Evolutionary conservation across 2,797 vertebrate species (phyloP).

Genomic region (Pipistrellus nathusii): DNA sequence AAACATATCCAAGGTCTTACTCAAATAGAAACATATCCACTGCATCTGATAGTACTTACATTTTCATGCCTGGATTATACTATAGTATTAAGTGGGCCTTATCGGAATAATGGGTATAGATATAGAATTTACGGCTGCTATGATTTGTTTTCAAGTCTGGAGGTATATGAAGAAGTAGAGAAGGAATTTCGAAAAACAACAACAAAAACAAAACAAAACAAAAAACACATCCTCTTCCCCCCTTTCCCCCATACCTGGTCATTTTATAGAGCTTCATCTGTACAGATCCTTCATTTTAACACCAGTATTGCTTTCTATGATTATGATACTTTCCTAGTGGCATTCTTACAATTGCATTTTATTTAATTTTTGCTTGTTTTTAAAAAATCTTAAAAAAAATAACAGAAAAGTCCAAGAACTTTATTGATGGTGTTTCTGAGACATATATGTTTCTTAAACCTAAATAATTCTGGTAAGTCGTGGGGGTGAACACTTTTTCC

Average conservation of each 20-base stretch:
- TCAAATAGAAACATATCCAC: neutral
- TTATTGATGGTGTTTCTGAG: constrained; percentile 16
- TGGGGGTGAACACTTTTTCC: neutral
- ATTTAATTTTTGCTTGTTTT: neutral
- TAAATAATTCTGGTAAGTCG: neutral
- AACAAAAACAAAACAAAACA: too few species aligned
- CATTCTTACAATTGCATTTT: constrained; percentile 18
- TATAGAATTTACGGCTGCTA: neutral
- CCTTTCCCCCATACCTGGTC: neutral
- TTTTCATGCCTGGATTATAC: constrained; percentile 3
- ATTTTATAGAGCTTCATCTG: neutral
- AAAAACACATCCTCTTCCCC: too few species aligned
- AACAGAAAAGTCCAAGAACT: neutral
- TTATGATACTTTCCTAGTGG: neutral
- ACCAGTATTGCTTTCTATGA: neutral
- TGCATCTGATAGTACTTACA: neutral
- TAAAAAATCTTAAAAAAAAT: neutral
- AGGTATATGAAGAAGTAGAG: neutral
- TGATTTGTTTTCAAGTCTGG: neutral
- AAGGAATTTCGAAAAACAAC: neutral
- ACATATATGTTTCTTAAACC: neutral
- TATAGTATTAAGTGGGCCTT: neutral
- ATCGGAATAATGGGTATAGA: neutral
- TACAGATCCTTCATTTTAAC: neutral
- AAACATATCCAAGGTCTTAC: neutral